Evolutionary conservation across 2,797 vertebrate genomes (phyloP), one percentile per base, ranked within the genome.

Genomic region (Poecilia picta): DNA sequence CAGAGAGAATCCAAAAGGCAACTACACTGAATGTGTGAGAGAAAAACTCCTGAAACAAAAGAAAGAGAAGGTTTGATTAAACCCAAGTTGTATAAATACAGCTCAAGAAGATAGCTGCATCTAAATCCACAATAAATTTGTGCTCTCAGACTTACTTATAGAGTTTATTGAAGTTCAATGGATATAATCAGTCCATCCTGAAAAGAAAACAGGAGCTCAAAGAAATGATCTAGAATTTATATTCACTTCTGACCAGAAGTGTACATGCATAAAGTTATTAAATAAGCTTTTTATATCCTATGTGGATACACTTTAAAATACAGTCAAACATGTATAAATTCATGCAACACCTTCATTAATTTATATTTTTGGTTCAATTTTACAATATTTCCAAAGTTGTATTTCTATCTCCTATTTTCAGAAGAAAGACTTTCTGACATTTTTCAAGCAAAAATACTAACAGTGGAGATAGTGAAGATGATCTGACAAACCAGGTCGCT

Each of bases 1-100:
- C 84, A 75, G 41, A 80, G 90, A 91, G 91, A 91, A 96, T 96
- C 95, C 91, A 95, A 94, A 96, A 94, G 92, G 88, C 74, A 78
- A 88, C 71, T 0, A 72, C 89, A 90, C 78, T 77, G 91, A 94
- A 89, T 33, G 92, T 94, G 91, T 93, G 92, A 92, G 92, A 96
- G 93, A 74, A 92, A 92, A 89, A 88, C 91, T 10, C 74, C 78
- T 66, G 25, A 25, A 55, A 25, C 81, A 72, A 71, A 74, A 18
- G 20, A 64, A 8, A 23, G 6, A 13, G 5, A 5, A 8, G 68
- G 6, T 28, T 71, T 71, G 12, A 68, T 41, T 68, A 23, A 68
- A 41, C 8, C 11, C 36, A 66, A 43, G 39, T 43, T 13, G 20
- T 8, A 51, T 51, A 25, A 51, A 51, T 51, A 51, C 49, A 51